Evolutionary conservation across 2,797 vertebrate species (phyloP).

Genomic region (Chanos chanos): DNA sequence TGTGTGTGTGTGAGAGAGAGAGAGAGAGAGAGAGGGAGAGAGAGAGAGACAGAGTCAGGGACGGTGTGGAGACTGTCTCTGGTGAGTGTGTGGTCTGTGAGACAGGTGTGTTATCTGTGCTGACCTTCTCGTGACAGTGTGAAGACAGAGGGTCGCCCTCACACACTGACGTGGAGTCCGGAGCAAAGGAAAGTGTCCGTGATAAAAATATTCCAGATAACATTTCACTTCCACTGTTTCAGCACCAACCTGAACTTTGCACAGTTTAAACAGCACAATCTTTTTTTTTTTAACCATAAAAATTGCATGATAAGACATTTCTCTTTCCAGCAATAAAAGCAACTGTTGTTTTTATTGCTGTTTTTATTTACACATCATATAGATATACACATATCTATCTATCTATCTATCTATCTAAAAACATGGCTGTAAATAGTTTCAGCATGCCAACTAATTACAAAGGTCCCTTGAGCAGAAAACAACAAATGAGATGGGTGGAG

Average conservation of each 20-base stretch:
- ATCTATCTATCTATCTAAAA: not conserved
- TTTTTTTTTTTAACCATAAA: too few relatives aligned
- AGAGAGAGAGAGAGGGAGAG: not conserved
- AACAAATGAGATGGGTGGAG: conserved; percentile 53
- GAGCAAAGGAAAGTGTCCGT: conserved; percentile 13
- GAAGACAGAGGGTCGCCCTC: not conserved
- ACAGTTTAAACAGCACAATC: too few relatives aligned
- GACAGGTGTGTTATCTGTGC: conserved; percentile 40
- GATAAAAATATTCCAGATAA: conserved; percentile 42
- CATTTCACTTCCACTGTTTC: conserved; percentile 63
- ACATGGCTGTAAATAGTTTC: conserved; percentile 42
- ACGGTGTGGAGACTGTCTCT: conserved; percentile 27
- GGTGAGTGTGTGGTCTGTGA: conserved; percentile 28
- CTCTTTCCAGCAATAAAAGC: too few relatives aligned
- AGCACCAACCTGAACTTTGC: conserved; percentile 2
- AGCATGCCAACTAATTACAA: conserved; percentile 55
- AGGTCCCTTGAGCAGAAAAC: conserved; percentile 8
- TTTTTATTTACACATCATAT: not conserved
- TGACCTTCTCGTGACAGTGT: conserved; percentile 11
- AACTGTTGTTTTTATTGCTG: too few relatives aligned
- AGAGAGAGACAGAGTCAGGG: not conserved
- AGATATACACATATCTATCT: conserved; percentile 4
- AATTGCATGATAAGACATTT: too few relatives aligned
- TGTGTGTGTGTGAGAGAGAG: not conserved
- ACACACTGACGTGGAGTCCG: not conserved